Evolutionary conservation across 2,113 vertebrate species (phyloP).

Genomic region (Oryzias celebensis): DNA sequence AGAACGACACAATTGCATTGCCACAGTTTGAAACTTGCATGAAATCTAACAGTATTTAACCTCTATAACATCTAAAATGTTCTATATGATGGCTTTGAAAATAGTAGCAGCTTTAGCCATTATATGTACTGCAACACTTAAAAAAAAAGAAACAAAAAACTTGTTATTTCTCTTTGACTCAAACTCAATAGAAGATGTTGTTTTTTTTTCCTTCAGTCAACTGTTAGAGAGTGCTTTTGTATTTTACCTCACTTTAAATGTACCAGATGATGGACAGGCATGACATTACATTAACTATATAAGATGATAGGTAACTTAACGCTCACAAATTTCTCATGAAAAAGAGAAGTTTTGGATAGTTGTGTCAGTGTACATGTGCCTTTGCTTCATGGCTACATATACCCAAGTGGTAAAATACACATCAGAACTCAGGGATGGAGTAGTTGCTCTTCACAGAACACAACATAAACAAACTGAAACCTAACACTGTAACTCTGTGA

Average conservation of each 20-base stretch:
- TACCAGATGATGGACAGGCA: too few species aligned
- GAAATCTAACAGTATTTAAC: too few species aligned
- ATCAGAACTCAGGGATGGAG: slow-evolving; percentile 7
- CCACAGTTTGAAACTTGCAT: not conserved
- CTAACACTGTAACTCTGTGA: slow-evolving; percentile 25
- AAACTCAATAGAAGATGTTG: too few species aligned
- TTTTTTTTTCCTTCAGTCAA: too few species aligned
- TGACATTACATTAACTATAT: too few species aligned
- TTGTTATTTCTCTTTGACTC: not conserved
- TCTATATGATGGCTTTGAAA: too few species aligned
- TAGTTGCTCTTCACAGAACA: slow-evolving; percentile 28
- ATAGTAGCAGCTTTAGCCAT: not conserved
- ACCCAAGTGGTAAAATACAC: not conserved
- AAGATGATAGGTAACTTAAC: too few species aligned
- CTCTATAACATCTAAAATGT: too few species aligned
- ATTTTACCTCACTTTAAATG: too few species aligned
- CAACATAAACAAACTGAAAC: slow-evolving; percentile 62
- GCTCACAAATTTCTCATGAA: too few species aligned
- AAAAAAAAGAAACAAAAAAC: not conserved
- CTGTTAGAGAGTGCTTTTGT: too few species aligned
- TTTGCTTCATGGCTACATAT: slow-evolving; percentile 7
- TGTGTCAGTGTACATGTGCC: not conserved
- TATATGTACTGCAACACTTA: not conserved
- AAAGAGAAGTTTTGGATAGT: too few species aligned
- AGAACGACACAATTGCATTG: not conserved